Evolutionary conservation across 1,140 invertebrate species (phyloP).

Genomic region (Chrysopa pallens): DNA sequence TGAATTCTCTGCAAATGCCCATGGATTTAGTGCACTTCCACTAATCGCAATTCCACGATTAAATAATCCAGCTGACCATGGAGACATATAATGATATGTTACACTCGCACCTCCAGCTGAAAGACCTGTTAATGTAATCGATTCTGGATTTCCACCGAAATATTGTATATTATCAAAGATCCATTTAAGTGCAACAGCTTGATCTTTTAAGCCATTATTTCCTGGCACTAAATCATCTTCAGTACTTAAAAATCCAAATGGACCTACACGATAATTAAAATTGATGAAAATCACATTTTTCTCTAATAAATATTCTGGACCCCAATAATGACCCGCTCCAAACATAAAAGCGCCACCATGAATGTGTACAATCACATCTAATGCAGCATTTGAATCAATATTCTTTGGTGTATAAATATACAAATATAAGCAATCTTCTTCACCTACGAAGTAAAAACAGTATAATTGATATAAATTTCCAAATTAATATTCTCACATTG

Average conservation of each 20-base stretch:
- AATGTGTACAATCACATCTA: slow-evolving; percentile 4
- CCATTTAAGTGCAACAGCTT: slow-evolving; percentile 9
- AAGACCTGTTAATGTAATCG: slow-evolving; percentile 10
- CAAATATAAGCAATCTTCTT: slow-evolving; percentile 30
- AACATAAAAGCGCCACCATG: slow-evolving; percentile 11
- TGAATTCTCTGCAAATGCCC: slow-evolving; percentile 35
- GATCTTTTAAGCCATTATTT: slow-evolving; percentile 11
- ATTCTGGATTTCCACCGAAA: slow-evolving; percentile 11
- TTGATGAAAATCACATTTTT: slow-evolving; percentile 15
- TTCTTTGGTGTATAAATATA: slow-evolving; percentile 28
- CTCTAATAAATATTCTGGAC: slow-evolving; percentile 19
- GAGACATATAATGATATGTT: slow-evolving; percentile 39
- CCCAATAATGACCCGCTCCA: slow-evolving; percentile 12
- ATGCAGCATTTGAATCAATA: not conserved
- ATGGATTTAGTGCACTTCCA: slow-evolving; percentile 52
- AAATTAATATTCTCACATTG: too few relatives aligned
- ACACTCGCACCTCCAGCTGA: slow-evolving; percentile 21
- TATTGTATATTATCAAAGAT: slow-evolving; percentile 9
- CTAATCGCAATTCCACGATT: slow-evolving; percentile 59
- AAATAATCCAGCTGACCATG: slow-evolving; percentile 32
- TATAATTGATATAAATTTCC: too few relatives aligned
- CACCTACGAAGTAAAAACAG: slow-evolving; percentile 3
- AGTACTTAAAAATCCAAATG: slow-evolving; percentile 6
- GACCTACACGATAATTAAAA: slow-evolving; percentile 16
- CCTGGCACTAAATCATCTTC: slow-evolving; percentile 5